Conservation (phyloP, 2,113 vertebrate genomes). For the Labeo catla region DNA sequence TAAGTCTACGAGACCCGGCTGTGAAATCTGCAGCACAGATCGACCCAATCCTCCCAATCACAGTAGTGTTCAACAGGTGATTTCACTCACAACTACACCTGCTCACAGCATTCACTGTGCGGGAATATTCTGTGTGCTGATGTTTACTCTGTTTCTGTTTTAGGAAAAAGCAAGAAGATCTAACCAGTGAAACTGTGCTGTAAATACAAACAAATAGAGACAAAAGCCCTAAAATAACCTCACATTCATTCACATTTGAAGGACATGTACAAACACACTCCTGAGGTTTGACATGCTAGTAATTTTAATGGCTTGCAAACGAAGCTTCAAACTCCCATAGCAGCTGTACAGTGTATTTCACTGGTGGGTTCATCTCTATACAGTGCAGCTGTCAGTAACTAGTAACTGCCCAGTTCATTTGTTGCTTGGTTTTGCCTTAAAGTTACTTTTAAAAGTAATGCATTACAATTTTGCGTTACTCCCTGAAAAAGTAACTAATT, state of each 20-base stretch:
- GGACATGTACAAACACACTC: background rate
- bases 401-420: no score
- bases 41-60: constrained; percentile 75
- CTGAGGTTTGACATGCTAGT: background rate
- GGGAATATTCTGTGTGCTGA: background rate
- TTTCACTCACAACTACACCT: background rate
- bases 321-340: background rate
- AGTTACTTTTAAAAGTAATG: no score
- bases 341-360: background rate
- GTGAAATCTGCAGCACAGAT: constrained; percentile 89
- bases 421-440: no score
- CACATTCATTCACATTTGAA: background rate
- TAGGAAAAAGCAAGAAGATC: constrained; percentile 18
- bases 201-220: background rate
- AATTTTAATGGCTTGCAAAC: background rate
- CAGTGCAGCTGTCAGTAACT: no score
- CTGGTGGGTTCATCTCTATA: background rate
- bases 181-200: background rate
- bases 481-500: no score
- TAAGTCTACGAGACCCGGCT: constrained; percentile 84
- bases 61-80: constrained; percentile 75
- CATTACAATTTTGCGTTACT: no score
- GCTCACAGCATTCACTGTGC: background rate
- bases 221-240: background rate
- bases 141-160: background rate